Base-by-base conservation (phyloP, 2,113 vertebrate genomes). In the Archocentrus centrarchus region DNA sequence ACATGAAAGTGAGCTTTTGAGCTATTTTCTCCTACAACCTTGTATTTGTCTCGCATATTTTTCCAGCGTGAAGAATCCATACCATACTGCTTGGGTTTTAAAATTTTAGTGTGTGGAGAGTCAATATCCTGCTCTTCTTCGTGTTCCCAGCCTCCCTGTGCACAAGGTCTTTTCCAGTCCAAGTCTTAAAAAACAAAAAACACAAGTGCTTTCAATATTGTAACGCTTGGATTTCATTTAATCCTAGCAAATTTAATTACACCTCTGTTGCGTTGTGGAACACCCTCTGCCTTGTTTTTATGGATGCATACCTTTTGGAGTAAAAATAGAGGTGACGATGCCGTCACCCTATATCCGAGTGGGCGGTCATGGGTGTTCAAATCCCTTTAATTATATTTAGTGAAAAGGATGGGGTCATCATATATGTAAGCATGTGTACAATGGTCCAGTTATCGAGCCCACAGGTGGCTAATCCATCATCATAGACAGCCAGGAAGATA, bases 401-500 rank as follows among this genome's bases (percentile, higher is more conserved):
- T 63, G 73, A 83, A 84, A 89, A 88, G 32, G 59, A 91, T 82
- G 77, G 84, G 86, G 39, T 86, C 86, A 88, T 87, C 84, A 39
- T 55, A 80, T 86, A 53, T 77, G 77, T 70, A 58, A 82, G 63
- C 39, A 35, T 15, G 6, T 64, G 18, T 14, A 37, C n/a, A 14
- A 37, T 79, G 20, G 7, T 60, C 75, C 35, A 63, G 68, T 64
- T 76, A 60, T 86, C 78, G 66, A 86, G 87, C 59, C 80, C 92
- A 90, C 91, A 94, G 91, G 91, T 94, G 92, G 91, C 86, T 94
- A 92, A 94, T 92, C 93, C 92, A 89, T 92, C 92, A 89, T 92
- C 84, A 83, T 77, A 81, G 83, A 82, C 82, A 79, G 64, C 15
- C 50, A 57, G 75, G 82, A 79, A 79, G 83, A 91, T 73, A 68